These are phyloP conservation scores for Botia almorhae DNA, from an alignment of 2,797 vertebrate genomes.

Conservation along the genomic window DNA sequence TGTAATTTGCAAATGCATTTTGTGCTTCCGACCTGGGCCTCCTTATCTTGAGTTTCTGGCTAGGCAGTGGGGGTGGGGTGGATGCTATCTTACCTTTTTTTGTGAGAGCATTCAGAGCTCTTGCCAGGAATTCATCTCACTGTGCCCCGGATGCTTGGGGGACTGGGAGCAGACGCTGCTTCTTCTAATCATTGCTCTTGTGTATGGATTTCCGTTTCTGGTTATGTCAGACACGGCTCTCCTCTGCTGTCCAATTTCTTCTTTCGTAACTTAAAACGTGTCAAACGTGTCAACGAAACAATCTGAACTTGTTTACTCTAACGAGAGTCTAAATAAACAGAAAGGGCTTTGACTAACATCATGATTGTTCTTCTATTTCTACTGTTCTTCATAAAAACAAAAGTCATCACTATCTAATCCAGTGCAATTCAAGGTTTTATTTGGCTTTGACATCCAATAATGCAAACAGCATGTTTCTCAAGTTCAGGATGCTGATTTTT, in stretches of 20 bases:
- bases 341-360: constrained; percentile 6
- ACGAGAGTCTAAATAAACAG: constrained; percentile 26
- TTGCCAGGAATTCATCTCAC: constrained; percentile 60
- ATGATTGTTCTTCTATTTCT: not conserved
- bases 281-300: no score
- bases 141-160: constrained; percentile 55
- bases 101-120: constrained; percentile 56
- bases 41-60: constrained; percentile 70
- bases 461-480: constrained; percentile 58
- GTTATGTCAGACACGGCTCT: constrained; percentile 60
- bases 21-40: constrained; percentile 68
- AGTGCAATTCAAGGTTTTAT: constrained; percentile 43
- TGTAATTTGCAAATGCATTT: constrained; percentile 80
- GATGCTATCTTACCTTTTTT: constrained; percentile 64
- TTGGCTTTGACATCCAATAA: constrained; percentile 56
- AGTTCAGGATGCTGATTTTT: constrained; percentile 61
- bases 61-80: constrained; percentile 41
- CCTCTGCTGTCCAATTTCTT: constrained; percentile 63
- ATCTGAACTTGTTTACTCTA: constrained; percentile 36
- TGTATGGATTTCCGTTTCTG: constrained; percentile 65
- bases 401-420: constrained; percentile 28
- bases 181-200: constrained; percentile 60
- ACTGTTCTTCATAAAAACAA: constrained; percentile 33
- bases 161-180: constrained; percentile 50
- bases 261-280: constrained; percentile 59